Percentiles rank a stretch among this genome's conserved stretches.
These are phyloP conservation scores for Papilio demoleus DNA, from an alignment of 2,888 invertebrate genomes.

Conservation along the genomic window DNA sequence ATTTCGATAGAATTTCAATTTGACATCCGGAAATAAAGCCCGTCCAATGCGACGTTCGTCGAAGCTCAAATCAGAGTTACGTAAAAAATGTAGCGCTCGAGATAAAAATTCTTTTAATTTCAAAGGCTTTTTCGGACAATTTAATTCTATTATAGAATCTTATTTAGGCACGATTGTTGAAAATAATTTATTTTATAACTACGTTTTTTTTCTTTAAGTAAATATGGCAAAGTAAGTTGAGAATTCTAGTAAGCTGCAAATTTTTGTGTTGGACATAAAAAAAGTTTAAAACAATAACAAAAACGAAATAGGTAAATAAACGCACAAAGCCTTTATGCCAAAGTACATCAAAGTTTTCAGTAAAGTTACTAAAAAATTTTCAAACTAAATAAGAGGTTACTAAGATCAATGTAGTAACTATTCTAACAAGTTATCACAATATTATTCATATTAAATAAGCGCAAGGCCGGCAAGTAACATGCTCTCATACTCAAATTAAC, in stretches of 20 bases:
- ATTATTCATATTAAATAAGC: slow-evolving; percentile 21
- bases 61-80: not conserved
- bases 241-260: too few species aligned
- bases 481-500: slow-evolving; percentile 12
- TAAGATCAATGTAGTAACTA: not conserved
- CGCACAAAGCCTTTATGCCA: not conserved
- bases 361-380: too few species aligned
- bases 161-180: not conserved
- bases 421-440: not conserved
- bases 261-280: too few species aligned
- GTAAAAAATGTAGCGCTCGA: slow-evolving; percentile 11
- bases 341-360: too few species aligned
- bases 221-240: too few species aligned
- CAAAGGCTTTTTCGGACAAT: not conserved
- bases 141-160: not conserved
- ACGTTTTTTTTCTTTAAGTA: too few species aligned
- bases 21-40: slow-evolving; percentile 15
- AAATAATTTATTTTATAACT: not conserved
- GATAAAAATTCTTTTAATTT: slow-evolving; percentile 7
- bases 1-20: slow-evolving; percentile 14
- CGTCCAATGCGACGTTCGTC: slow-evolving; percentile 3
- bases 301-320: too few species aligned
- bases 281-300: too few species aligned
- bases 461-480: slow-evolving; percentile 34
- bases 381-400: not conserved